Evolutionary conservation across 2,113 vertebrate species (phyloP).

Genomic region (Rhea americana): DNA sequence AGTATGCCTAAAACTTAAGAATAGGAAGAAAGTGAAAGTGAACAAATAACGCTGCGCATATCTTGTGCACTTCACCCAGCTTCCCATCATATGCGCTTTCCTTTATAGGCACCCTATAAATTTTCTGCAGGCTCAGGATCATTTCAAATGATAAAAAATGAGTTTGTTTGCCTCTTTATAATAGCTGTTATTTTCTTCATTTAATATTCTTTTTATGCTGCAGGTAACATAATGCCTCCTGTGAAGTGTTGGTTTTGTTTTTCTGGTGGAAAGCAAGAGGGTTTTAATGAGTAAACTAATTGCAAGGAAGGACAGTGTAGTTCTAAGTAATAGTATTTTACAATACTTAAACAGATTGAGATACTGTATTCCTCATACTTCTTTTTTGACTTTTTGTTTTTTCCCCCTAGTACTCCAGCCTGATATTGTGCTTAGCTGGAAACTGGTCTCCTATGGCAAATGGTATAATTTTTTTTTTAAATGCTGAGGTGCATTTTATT

Average conservation of each 20-base stretch:
- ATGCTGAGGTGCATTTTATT: background rate
- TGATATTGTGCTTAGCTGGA: background rate
- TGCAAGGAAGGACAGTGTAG: background rate
- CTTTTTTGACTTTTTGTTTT: background rate
- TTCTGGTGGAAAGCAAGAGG: background rate
- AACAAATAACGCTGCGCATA: background rate
- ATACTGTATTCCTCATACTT: background rate
- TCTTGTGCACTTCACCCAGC: background rate
- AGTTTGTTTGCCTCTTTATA: background rate
- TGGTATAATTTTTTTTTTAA: background rate
- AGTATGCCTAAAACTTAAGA: background rate
- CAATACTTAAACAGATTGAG: background rate
- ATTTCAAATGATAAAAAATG: background rate
- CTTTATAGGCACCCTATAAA: background rate
- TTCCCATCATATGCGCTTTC: fast-evolving
- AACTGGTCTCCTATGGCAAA: background rate
- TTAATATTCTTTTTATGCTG: background rate
- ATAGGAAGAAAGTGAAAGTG: background rate
- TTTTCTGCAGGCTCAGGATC: background rate
- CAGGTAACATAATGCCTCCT: background rate
- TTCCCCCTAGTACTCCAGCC: background rate
- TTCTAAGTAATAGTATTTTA: background rate
- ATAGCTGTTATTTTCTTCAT: background rate
- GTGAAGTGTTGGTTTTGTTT: background rate
- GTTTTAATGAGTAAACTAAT: background rate